These are phyloP conservation scores for Petrocephalus zakoni DNA, from an alignment of 2,113 vertebrate species.

Conservation along the genomic window DNA sequence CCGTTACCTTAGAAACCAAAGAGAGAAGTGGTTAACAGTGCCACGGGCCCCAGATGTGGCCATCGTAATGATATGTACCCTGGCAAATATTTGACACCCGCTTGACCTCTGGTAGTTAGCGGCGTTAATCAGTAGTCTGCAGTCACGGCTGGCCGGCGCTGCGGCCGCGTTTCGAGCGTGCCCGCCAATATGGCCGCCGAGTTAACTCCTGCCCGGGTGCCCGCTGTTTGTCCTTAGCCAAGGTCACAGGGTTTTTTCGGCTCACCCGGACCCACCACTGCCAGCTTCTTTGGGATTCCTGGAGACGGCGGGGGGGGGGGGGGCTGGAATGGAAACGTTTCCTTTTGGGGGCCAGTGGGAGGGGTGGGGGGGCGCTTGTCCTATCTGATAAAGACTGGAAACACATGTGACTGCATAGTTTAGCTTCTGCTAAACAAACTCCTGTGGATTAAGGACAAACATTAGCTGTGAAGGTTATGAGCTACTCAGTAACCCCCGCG, in stretches of 20 bases:
- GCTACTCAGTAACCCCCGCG: slow-evolving; percentile 10
- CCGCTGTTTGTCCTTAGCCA: background rate
- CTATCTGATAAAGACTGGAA: slow-evolving; percentile 51
- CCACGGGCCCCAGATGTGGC: background rate
- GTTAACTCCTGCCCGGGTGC: background rate
- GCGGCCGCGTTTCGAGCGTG: background rate
- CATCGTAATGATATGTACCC: background rate
- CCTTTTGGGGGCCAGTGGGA: background rate
- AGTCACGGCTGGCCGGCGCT: slow-evolving; percentile 44
- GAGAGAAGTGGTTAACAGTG: background rate
- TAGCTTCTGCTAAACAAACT: slow-evolving; percentile 24
- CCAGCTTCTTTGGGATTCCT: slow-evolving; percentile 22
- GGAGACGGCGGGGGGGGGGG: background rate
- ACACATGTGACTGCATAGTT: slow-evolving; percentile 27
- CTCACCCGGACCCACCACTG: slow-evolving; percentile 26
- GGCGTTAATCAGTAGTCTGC: slow-evolving; percentile 62
- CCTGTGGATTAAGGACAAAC: slow-evolving; percentile 8
- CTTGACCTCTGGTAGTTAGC: slow-evolving; percentile 39
- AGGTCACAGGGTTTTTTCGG: background rate
- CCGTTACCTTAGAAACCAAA: background rate
- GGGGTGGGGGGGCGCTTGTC: slow-evolving; percentile 17
- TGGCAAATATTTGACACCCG: slow-evolving; percentile 42
- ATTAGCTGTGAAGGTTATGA: slow-evolving; percentile 21
- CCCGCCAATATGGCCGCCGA: background rate
- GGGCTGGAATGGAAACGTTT: slow-evolving; percentile 29